Conservation (phyloP, 1,140 invertebrate genomes). For the Muscidifurax raptorellus region DNA sequence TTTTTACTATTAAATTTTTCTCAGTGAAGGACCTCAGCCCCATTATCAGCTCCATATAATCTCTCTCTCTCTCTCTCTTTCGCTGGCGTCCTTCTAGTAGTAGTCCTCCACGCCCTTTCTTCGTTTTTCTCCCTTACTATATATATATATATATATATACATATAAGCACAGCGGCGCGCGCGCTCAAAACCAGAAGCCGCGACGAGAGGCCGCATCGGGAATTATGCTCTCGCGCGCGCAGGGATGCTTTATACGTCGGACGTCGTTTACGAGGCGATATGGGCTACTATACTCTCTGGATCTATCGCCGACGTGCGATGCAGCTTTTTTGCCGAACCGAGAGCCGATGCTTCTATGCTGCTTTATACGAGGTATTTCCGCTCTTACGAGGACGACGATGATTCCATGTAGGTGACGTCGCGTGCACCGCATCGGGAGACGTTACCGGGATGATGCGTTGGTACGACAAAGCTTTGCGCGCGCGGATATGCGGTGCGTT, state of each 20-base stretch:
- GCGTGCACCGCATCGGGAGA: no score
- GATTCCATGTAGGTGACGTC: not conserved
- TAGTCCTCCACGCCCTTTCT: conserved; percentile 33
- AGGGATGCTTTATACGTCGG: conserved; percentile 23
- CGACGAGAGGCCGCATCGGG: not conserved
- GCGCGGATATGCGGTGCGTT: not conserved
- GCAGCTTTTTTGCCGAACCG: not conserved
- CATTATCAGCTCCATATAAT: conserved; percentile 73
- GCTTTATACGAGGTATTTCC: conserved; percentile 22
- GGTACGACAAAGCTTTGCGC: no score
- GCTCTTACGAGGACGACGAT: not conserved
- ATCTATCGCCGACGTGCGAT: not conserved
- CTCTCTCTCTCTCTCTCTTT: conserved; percentile 51
- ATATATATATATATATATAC: not conserved
- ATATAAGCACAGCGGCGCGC: no score
- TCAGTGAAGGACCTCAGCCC: conserved; percentile 62
- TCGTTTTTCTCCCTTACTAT: not conserved
- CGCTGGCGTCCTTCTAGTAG: no score
- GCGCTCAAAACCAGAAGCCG: conserved; percentile 41
- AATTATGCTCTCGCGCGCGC: not conserved
- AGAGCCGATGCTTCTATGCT: not conserved
- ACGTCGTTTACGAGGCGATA: not conserved
- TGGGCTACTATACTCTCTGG: not conserved
- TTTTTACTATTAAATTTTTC: no score
- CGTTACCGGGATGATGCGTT: no score